Conservation (phyloP, 1,140 invertebrate species). For the Pteromalus puparum region DNA sequence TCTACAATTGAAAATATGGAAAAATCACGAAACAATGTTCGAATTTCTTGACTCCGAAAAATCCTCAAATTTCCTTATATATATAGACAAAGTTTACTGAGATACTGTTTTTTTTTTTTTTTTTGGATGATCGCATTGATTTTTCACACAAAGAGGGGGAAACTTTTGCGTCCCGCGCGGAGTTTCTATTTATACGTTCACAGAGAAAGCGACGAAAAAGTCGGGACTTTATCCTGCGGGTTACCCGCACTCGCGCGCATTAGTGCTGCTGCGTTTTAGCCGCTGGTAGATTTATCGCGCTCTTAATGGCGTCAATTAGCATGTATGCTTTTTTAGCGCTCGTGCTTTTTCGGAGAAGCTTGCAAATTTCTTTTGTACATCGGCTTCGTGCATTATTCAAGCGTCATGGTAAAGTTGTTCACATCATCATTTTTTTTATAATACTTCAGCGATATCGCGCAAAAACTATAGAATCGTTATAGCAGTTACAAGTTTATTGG, state of each 20-base stretch:
- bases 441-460: too few relatives aligned
- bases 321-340: neutral
- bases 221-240: neutral
- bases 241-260: too few relatives aligned
- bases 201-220: neutral
- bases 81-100: too few relatives aligned
- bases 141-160: neutral
- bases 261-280: too few relatives aligned
- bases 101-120: neutral
- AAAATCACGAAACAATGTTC: too few relatives aligned
- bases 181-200: neutral
- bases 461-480: too few relatives aligned
- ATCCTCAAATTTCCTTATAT: too few relatives aligned
- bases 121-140: neutral
- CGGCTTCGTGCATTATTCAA: neutral
- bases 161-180: too few relatives aligned
- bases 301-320: neutral
- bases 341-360: neutral
- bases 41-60: too few relatives aligned
- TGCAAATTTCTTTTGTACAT: neutral
- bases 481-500: neutral
- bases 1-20: too few relatives aligned
- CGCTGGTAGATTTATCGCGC: too few relatives aligned
- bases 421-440: too few relatives aligned
- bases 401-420: neutral